These are phyloP conservation scores for Leucophenga maculata DNA, from an alignment of 2,888 invertebrate genomes.

Conservation along the genomic window DNA sequence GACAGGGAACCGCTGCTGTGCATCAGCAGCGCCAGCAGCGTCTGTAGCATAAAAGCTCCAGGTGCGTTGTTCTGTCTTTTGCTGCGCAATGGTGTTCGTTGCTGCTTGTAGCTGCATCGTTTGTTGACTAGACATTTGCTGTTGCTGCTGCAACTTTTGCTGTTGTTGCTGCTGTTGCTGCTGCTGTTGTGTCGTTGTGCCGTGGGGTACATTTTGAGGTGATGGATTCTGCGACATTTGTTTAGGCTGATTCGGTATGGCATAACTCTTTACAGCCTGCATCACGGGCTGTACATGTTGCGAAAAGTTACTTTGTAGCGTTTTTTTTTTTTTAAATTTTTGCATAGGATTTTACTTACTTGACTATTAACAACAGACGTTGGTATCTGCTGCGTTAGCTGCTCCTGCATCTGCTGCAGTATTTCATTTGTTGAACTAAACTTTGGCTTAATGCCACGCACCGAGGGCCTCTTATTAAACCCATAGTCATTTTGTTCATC, in stretches of 20 bases:
- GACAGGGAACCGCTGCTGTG: constrained; percentile 64
- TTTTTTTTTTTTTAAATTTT: no score
- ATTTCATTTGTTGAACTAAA: constrained; percentile 87
- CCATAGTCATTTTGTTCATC: constrained; percentile 92
- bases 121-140: constrained; percentile 45
- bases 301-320: no score
- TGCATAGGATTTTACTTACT: constrained; percentile 32
- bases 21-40: constrained; percentile 24
- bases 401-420: constrained; percentile 85
- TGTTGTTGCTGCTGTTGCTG: constrained; percentile 50
- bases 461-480: constrained; percentile 90
- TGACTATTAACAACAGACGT: constrained; percentile 59
- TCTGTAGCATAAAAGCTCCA: constrained; percentile 69
- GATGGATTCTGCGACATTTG: constrained; percentile 63
- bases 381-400: constrained; percentile 73
- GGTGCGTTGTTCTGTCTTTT: constrained; percentile 69
- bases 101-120: constrained; percentile 45
- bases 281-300: constrained; percentile 49
- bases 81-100: constrained; percentile 64
- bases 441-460: constrained; percentile 90
- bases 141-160: constrained; percentile 48
- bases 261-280: constrained; percentile 67
- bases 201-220: constrained; percentile 61
- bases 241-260: constrained; percentile 67
- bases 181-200: constrained; percentile 41